Evolutionary conservation across 2,888 invertebrate species (phyloP).

Genomic region (Trypoxylon attenuatum): DNA sequence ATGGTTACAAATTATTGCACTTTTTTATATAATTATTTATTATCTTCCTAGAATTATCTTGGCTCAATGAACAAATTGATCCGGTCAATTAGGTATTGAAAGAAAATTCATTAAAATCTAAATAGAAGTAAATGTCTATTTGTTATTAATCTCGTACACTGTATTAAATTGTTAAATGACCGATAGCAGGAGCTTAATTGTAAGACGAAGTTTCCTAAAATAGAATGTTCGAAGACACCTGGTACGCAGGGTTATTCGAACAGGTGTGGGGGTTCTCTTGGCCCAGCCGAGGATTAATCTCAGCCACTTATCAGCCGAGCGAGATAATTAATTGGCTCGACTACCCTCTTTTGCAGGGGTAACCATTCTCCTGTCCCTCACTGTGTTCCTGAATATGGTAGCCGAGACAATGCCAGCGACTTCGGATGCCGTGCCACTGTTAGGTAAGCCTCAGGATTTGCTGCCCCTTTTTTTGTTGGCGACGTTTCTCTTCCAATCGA

Average conservation of each 20-base stretch:
- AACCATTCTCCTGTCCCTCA: conserved; percentile 96
- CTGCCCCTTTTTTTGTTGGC: conserved; percentile 6
- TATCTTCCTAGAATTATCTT: too few species aligned
- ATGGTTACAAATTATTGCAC: too few species aligned
- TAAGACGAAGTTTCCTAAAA: background rate
- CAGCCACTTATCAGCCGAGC: background rate
- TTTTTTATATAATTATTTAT: too few species aligned
- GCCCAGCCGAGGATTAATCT: conserved; percentile 27
- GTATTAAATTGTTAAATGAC: too few species aligned
- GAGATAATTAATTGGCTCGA: conserved; percentile 54
- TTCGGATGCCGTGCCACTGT: conserved; percentile 92
- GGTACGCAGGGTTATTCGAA: background rate
- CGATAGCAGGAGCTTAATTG: too few species aligned
- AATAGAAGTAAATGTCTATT: too few species aligned
- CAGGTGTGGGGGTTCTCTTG: background rate
- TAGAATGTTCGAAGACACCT: conserved; percentile 8
- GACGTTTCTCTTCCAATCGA: background rate
- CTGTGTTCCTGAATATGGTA: conserved; percentile 98
- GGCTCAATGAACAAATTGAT: too few species aligned
- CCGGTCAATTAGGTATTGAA: too few species aligned
- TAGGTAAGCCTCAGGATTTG: conserved; percentile 77
- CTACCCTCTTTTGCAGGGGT: conserved; percentile 82
- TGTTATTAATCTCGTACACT: too few species aligned
- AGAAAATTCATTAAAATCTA: too few species aligned
- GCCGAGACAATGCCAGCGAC: conserved; percentile 99